A percentile compares a stretch with the other conserved stretches of the same genome.
Conservation (phyloP, 2,888 invertebrate species). For the Dryobotodes eremita region DNA sequence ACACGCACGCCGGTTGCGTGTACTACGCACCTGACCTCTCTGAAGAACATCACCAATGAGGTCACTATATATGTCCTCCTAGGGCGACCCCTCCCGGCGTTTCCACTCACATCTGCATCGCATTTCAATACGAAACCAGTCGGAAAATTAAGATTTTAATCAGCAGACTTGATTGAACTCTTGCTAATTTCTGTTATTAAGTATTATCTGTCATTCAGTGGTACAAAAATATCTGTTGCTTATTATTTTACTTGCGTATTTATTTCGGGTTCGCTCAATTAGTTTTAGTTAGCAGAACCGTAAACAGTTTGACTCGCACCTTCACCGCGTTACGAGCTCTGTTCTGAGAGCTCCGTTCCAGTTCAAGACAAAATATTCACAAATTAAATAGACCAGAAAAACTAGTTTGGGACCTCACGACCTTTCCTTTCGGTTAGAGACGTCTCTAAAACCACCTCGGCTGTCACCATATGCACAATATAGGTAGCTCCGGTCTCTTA, state of each 20-base stretch:
- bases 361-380: background rate
- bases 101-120: too few species aligned
- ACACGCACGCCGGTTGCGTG: too few species aligned
- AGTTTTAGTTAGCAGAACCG: background rate
- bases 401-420: background rate
- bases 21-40: too few species aligned
- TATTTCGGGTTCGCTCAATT: background rate
- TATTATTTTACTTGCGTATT: background rate
- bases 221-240: constrained; percentile 6
- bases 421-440: background rate
- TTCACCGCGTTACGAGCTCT: background rate
- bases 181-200: background rate
- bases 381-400: background rate
- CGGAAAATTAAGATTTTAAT: background rate
- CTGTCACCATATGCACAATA: background rate
- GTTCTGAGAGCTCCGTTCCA: background rate
- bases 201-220: background rate
- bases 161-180: background rate
- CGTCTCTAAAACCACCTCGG: background rate
- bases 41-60: too few species aligned
- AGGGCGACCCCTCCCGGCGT: too few species aligned
- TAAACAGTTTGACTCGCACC: background rate
- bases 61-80: too few species aligned
- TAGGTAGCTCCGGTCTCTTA: background rate
- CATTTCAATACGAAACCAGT: too few species aligned